These are phyloP conservation scores for Vultur gryphus DNA, from an alignment of 2,797 vertebrate species.

Conservation along the genomic window DNA sequence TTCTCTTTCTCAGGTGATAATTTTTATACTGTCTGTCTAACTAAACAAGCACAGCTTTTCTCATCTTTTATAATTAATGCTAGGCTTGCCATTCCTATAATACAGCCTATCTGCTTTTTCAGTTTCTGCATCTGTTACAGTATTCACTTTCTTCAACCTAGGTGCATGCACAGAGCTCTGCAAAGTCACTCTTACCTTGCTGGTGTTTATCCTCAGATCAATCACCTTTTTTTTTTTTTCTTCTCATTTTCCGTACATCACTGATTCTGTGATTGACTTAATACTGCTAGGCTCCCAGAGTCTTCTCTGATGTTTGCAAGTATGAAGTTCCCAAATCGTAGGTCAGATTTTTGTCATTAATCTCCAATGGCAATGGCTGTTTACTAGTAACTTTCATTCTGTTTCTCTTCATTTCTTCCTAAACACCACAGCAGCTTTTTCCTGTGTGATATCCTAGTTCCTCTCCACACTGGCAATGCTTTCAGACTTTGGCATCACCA, in stretches of 20 bases:
- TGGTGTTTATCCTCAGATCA: neutral
- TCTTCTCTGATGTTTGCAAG: neutral
- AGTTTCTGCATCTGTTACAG: neutral
- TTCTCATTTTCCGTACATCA: neutral
- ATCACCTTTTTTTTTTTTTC: neutral
- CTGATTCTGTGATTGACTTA: neutral
- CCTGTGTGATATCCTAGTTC: neutral
- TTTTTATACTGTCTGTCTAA: neutral
- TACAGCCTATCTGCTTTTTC: neutral
- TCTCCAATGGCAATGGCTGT: neutral
- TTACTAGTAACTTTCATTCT: neutral
- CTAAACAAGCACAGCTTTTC: neutral
- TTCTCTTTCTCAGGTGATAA: neutral
- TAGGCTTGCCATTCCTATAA: neutral
- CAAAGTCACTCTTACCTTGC: neutral
- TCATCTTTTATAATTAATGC: neutral
- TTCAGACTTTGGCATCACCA: neutral
- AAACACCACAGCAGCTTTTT: neutral
- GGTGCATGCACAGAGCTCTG: neutral
- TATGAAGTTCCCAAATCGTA: neutral
- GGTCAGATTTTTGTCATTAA: neutral
- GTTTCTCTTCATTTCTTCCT: neutral
- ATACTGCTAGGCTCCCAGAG: neutral
- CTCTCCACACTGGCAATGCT: rapidly evolving
- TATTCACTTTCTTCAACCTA: neutral